Percentiles rank a stretch among this genome's conserved stretches.
Conservation (phyloP, 1,140 invertebrate genomes). For the Chironomus striatipennis region DNA sequence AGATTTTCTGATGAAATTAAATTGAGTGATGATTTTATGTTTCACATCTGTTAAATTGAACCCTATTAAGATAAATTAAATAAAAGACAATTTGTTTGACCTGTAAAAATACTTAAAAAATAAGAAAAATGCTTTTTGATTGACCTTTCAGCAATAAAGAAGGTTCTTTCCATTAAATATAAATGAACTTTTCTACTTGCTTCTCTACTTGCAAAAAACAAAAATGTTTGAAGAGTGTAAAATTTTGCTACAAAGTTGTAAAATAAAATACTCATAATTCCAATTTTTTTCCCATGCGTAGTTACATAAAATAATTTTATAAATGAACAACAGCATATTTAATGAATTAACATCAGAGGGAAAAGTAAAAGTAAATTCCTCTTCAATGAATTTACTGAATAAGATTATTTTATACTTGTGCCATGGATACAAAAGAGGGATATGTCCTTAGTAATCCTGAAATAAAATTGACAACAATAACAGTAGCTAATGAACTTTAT, state of each 20-base stretch:
- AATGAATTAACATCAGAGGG: too few species aligned
- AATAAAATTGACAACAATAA: neutral
- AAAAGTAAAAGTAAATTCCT: too few species aligned
- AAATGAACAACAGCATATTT: slow-evolving; percentile 4
- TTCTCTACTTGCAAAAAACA: too few species aligned
- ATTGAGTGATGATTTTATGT: neutral
- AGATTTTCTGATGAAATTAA: neutral
- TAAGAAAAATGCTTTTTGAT: neutral
- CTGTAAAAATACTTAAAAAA: neutral
- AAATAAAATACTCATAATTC: neutral
- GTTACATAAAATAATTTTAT: neutral
- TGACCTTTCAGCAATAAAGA: slow-evolving; percentile 10
- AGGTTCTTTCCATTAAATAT: neutral
- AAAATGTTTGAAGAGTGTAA: too few species aligned
- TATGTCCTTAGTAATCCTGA: too few species aligned
- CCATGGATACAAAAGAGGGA: too few species aligned
- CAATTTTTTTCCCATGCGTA: neutral
- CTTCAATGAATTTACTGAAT: too few species aligned
- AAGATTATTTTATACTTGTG: too few species aligned
- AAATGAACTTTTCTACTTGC: neutral
- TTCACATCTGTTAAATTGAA: slow-evolving; percentile 15
- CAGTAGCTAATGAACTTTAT: neutral
- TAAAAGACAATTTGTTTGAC: slow-evolving; percentile 23
- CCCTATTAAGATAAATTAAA: slow-evolving; percentile 20
- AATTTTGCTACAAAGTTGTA: neutral